Percentiles rank a stretch among this genome's conserved stretches.
Conservation (phyloP, 2,888 invertebrate genomes). For the Adineta ricciae region DNA sequence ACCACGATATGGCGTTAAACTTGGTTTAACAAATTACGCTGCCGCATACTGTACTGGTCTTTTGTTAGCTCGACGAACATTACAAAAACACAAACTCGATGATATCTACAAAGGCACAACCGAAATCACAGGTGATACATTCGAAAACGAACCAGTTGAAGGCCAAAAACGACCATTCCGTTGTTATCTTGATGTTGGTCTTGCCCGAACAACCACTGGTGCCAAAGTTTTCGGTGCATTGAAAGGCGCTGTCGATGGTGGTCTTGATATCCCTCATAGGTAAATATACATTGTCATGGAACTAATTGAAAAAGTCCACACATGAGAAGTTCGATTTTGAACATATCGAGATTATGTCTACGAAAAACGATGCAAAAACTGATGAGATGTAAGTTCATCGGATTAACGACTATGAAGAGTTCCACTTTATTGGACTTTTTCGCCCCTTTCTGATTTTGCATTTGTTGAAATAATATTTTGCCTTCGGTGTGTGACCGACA, state of each 20-base stretch:
- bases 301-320: too few relatives aligned
- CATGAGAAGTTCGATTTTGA: too few relatives aligned
- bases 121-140: conserved; percentile 87
- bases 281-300: too few relatives aligned
- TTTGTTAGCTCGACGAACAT: conserved; percentile 72
- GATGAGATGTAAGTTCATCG: neutral
- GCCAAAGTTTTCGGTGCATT: conserved; percentile 95
- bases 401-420: neutral
- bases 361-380: neutral
- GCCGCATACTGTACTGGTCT: conserved; percentile 97
- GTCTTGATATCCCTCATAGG: conserved; percentile 92
- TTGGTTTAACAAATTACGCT: conserved; percentile 96
- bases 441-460: neutral
- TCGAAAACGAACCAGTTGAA: conserved; percentile 80
- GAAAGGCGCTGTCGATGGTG: conserved; percentile 98
- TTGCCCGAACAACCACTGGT: conserved; percentile 92
- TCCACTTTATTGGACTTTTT: neutral
- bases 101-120: conserved; percentile 74
- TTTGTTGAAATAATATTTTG: too few relatives aligned
- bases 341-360: too few relatives aligned
- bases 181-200: conserved; percentile 89
- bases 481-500: too few relatives aligned
- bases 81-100: conserved; percentile 83
- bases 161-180: conserved; percentile 82
- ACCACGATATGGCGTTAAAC: conserved; percentile 86